Conservation (phyloP, 2,888 invertebrate species). For the Smittia aterrima region DNA sequence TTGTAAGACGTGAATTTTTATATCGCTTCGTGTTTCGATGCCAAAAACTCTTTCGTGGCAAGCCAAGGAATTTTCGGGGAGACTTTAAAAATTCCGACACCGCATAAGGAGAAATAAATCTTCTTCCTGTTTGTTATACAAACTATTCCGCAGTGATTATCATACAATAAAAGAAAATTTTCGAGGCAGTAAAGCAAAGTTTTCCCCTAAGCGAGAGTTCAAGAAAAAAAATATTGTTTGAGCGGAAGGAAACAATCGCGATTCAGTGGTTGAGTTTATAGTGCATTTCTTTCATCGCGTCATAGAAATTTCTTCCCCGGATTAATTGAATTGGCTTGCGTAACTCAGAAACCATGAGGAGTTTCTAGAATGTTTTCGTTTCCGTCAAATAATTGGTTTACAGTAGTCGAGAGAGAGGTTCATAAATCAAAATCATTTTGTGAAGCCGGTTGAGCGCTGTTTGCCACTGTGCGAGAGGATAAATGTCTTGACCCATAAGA, state of each 20-base stretch:
- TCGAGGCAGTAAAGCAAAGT: conserved; percentile 5
- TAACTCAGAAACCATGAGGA: not conserved
- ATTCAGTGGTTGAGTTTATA: conserved; percentile 45
- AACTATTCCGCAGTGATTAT: too few relatives aligned
- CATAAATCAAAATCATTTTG: conserved; percentile 29
- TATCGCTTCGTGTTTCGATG: not conserved
- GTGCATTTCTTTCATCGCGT: conserved; percentile 44
- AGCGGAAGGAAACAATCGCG: conserved; percentile 40
- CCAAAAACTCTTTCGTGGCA: too few relatives aligned
- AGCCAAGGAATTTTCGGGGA: too few relatives aligned
- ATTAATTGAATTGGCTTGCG: not conserved
- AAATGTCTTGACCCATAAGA: not conserved
- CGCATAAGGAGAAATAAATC: too few relatives aligned
- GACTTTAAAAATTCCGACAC: too few relatives aligned
- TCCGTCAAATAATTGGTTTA: conserved; percentile 37
- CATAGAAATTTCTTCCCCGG: not conserved
- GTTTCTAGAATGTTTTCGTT: conserved; percentile 10
- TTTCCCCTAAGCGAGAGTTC: not conserved
- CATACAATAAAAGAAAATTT: too few relatives aligned
- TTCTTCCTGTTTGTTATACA: too few relatives aligned
- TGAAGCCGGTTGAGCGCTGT: not conserved
- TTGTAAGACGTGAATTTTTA: not conserved
- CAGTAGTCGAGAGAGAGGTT: conserved; percentile 20
- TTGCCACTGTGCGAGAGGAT: not conserved
- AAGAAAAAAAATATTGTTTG: not conserved